A percentile compares a stretch with the other conserved stretches of the same genome.
These are phyloP conservation scores for Cavia aperea DNA, from an alignment of 2,113 vertebrate species.

Conservation along the genomic window DNA sequence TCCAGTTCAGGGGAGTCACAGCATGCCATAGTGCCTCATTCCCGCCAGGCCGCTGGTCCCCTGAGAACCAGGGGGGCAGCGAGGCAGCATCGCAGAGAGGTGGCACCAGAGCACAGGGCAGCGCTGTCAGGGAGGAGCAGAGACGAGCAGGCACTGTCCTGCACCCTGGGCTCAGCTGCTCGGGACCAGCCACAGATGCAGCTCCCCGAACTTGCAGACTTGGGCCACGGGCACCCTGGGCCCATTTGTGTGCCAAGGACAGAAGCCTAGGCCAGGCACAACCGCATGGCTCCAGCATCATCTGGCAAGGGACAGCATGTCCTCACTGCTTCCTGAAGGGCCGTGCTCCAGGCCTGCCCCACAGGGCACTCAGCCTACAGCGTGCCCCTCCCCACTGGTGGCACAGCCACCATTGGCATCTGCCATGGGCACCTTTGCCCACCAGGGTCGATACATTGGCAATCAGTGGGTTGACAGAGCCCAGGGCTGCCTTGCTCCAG, in stretches of 20 bases:
- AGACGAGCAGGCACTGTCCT: neutral
- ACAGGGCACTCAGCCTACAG: neutral
- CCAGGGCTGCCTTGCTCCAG: constrained; percentile 77
- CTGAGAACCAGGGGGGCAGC: neutral
- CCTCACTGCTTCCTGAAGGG: neutral
- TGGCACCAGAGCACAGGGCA: neutral
- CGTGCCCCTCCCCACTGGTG: rapidly evolving
- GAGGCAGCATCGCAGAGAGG: no score
- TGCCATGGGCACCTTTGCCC: rapidly evolving
- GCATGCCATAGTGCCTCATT: no score
- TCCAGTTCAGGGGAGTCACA: neutral
- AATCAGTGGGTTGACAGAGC: constrained; percentile 83
- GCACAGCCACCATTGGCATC: neutral
- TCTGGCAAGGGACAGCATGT: neutral
- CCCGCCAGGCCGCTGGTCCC: neutral
- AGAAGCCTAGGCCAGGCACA: rapidly evolving
- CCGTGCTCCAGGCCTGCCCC: rapidly evolving
- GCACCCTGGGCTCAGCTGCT: neutral
- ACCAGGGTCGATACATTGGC: constrained; percentile 68
- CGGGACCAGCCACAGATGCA: neutral
- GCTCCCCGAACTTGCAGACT: neutral
- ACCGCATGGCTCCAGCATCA: rapidly evolving
- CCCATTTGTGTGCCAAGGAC: neutral
- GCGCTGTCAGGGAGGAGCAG: neutral
- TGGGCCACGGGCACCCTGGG: no score